Conservation (phyloP, 2,113 vertebrate species). For the Cebus imitator region DNA sequence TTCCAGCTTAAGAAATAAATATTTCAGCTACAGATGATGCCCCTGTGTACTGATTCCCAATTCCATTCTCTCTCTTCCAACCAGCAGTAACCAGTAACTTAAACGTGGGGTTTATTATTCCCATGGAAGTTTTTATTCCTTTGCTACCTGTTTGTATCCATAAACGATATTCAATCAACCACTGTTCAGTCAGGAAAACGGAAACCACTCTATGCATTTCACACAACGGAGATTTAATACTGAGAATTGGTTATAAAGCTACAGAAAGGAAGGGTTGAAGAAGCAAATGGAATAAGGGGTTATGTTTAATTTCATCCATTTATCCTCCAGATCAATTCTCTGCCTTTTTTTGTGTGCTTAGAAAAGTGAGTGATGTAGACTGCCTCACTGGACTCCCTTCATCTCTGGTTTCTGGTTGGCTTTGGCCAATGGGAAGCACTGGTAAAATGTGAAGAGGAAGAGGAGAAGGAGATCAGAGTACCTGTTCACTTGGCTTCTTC, state of each 20-base stretch:
- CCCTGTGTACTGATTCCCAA: background rate
- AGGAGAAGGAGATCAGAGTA: background rate
- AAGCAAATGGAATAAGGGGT: background rate
- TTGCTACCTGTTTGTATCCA: background rate
- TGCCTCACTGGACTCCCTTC: background rate
- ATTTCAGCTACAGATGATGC: background rate
- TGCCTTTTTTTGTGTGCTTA: background rate
- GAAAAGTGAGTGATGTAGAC: background rate
- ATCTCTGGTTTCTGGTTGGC: background rate
- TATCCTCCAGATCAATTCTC: background rate
- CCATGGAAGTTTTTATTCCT: background rate
- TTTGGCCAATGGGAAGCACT: background rate
- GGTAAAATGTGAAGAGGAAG: background rate
- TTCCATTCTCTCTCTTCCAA: conserved; percentile 10
- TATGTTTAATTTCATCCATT: background rate
- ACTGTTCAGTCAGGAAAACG: background rate
- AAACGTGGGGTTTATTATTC: background rate
- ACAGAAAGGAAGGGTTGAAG: background rate
- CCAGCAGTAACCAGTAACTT: background rate
- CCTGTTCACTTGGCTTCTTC: background rate
- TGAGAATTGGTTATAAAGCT: background rate
- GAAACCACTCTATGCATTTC: background rate
- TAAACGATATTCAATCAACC: conserved; percentile 4
- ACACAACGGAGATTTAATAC: background rate
- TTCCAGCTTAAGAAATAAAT: conserved; percentile 25